A percentile compares a stretch with the other conserved stretches of the same genome.
phyloP scores from a whole-genome alignment of 2,888 invertebrate species.

The Ochlodes sylvanus region DNA sequence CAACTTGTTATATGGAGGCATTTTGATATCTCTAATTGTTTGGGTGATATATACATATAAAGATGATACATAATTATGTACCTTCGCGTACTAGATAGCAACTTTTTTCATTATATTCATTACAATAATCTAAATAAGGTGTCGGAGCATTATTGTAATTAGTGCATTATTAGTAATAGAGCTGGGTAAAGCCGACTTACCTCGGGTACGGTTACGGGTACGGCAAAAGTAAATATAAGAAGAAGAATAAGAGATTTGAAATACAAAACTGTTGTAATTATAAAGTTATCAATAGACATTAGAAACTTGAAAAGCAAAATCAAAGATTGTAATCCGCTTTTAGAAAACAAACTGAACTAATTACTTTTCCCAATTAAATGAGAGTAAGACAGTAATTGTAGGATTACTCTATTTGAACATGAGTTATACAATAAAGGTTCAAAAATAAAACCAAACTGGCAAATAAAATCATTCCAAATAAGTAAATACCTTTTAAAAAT shows the following conservation, averaged over 20 bases:
- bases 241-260: background rate
- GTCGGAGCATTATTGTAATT: too few relatives aligned
- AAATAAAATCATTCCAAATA: background rate
- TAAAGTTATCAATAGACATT: constrained; percentile 13
- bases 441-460: constrained; percentile 35
- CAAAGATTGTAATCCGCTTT: constrained; percentile 9
- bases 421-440: constrained; percentile 5
- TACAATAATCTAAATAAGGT: too few relatives aligned
- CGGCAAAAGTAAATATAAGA: background rate
- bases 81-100: too few relatives aligned
- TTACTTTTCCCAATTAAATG: constrained; percentile 29
- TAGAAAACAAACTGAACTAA: constrained; percentile 13
- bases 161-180: too few relatives aligned
- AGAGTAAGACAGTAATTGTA: too few relatives aligned
- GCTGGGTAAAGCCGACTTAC: too few relatives aligned
- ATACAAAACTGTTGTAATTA: constrained; percentile 4
- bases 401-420: constrained; percentile 24
- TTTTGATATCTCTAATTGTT: too few relatives aligned
- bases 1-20: too few relatives aligned
- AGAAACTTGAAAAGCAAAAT: constrained; percentile 11
- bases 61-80: too few relatives aligned
- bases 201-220: too few relatives aligned
- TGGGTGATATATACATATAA: too few relatives aligned
- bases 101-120: too few relatives aligned
- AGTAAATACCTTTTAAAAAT: background rate